Evolutionary conservation across 2,797 vertebrate species (phyloP), one percentile per base, ranked within the genome.

Genomic region (Rhabdomys pumilio): DNA sequence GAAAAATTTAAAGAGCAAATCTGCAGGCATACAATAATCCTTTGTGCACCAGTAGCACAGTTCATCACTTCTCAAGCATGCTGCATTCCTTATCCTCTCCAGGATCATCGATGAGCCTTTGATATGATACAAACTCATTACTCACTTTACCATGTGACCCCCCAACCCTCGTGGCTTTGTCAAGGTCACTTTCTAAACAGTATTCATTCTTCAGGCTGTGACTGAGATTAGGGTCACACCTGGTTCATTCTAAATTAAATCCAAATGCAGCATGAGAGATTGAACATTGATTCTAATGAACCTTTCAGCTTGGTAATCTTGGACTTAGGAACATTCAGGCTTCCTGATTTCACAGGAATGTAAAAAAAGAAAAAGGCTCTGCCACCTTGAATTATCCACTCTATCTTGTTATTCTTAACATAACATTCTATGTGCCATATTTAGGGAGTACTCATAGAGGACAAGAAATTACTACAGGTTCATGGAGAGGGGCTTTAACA

Each of bases 141-240:
- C 47, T 76, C 22, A 72, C n/a, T 72, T 44, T 31, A 31, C 3
- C 50, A 41, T 31, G 1, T 10, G 29, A 24, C 0, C 0, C 1
- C 1, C 3, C 1, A 2, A 38, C 3, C 1, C 44, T 0, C 6
- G 34, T 6, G 65, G 2, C 2, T 47, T 47, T 15, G 1, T 59
- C 34, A 26, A 41, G 29, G 29, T 84, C 65, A 77, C 6, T 59
- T 44, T 2, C 29, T n/a, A 13, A 63, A 2, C 3, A 17, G 3
- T 10, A 47, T 59, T 34, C 20, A 44, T 47, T 63, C 77, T 79
- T 67, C 34, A 50, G 26, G 26, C n/a, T 38, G 0, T 12, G 31
- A 34, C 41, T 31, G n/a, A n/a, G 3, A 55, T 41, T 38, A 69
- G 22, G 34, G 31, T 53, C 22, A 75, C 57, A 83, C 31, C 34